These are phyloP conservation scores for Cheilosia vulpina DNA, from an alignment of 2,888 invertebrate genomes.

Conservation along the genomic window DNA sequence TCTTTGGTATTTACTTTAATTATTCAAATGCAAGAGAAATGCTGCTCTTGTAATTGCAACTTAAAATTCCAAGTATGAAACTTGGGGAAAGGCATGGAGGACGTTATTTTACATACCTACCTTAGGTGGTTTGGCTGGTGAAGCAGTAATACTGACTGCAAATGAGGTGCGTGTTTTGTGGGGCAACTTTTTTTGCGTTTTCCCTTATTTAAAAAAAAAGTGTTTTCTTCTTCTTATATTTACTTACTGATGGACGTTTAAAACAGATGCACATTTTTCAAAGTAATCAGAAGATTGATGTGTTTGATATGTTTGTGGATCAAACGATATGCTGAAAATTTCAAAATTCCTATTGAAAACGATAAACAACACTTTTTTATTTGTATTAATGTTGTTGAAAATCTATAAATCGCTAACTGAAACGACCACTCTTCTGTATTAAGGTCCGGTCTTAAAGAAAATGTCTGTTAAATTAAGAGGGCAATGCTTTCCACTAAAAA, in stretches of 20 bases:
- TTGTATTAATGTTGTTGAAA: too few species aligned
- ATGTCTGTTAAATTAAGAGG: accelerated
- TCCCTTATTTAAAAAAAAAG: neutral
- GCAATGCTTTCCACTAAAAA: too few species aligned
- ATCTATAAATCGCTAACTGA: too few species aligned
- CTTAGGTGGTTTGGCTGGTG: neutral
- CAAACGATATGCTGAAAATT: too few species aligned
- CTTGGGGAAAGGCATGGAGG: constrained; percentile 76
- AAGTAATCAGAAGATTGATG: too few species aligned
- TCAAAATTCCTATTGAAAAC: too few species aligned
- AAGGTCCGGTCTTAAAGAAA: too few species aligned
- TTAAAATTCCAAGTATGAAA: constrained; percentile 81
- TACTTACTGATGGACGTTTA: too few species aligned
- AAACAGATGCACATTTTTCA: too few species aligned
- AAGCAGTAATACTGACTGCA: neutral
- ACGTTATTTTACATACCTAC: constrained; percentile 20
- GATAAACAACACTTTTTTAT: too few species aligned
- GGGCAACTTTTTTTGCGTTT: neutral
- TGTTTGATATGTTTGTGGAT: too few species aligned
- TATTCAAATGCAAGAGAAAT: constrained; percentile 72
- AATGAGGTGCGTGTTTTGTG: constrained; percentile 3
- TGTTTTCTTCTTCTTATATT: neutral
- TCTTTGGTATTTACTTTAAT: constrained; percentile 69
- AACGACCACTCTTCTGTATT: too few species aligned
- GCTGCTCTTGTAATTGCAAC: constrained; percentile 80